phyloP scores from a whole-genome alignment of 2,888 invertebrate species.

The Lasioglossum calceatum region DNA sequence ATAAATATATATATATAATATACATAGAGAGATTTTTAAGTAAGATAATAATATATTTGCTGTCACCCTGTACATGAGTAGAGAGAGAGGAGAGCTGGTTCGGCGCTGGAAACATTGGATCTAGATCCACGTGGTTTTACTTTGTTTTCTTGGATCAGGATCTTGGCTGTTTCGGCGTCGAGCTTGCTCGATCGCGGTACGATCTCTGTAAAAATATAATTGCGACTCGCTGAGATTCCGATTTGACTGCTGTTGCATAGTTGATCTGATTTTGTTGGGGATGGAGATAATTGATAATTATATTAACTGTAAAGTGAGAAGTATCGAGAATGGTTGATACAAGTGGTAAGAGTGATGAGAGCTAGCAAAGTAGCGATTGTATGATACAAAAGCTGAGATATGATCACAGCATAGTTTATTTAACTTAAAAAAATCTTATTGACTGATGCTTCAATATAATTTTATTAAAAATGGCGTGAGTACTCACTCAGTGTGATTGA shows the following conservation, averaged over 20 bases:
- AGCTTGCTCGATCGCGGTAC: conserved; percentile 6
- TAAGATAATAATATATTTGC: conserved; percentile 75
- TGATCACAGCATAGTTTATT: neutral
- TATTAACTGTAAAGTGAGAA: neutral
- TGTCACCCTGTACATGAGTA: conserved; percentile 52
- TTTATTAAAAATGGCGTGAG: neutral
- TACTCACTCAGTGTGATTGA: neutral
- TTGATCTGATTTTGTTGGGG: neutral
- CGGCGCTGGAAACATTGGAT: conserved; percentile 26
- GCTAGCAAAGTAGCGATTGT: neutral
- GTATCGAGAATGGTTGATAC: neutral
- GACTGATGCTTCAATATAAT: neutral
- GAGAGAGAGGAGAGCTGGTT: conserved; percentile 19
- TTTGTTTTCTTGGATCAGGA: neutral
- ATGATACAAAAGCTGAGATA: neutral
- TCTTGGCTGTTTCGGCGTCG: neutral
- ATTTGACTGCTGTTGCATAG: neutral
- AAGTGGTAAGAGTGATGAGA: neutral
- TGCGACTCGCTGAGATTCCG: neutral
- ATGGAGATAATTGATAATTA: neutral
- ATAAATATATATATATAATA: conserved; percentile 55
- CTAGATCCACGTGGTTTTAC: neutral
- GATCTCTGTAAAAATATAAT: neutral
- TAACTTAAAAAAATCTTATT: neutral
- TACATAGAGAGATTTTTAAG: conserved; percentile 58